A percentile compares a stretch with the other conserved stretches of the same genome.
phyloP scores from a whole-genome alignment of 1,140 invertebrate species.

The Drosophila serrata region DNA sequence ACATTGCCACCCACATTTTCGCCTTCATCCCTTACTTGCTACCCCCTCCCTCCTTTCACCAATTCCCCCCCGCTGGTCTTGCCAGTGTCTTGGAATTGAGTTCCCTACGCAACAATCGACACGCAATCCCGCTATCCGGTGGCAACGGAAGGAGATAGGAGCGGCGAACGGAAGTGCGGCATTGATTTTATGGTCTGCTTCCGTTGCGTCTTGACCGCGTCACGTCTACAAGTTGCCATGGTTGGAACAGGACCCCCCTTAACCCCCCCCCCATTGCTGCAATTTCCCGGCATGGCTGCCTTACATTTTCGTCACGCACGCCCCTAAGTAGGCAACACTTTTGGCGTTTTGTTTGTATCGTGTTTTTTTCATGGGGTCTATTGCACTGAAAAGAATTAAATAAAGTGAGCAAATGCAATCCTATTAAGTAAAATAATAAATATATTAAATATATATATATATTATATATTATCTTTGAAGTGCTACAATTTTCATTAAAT shows the following conservation, averaged over 20 bases:
- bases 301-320: slow-evolving; percentile 54
- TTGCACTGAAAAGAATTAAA: slow-evolving; percentile 4
- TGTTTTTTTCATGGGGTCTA: slow-evolving; percentile 7
- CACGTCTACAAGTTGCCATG: slow-evolving; percentile 36
- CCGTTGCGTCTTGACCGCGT: slow-evolving; percentile 61
- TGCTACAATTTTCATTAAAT: too few relatives aligned
- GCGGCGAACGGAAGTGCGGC: slow-evolving; percentile 32
- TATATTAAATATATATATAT: background rate
- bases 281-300: slow-evolving; percentile 3
- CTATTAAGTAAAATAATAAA: background rate
- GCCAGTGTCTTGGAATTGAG: slow-evolving; percentile 14
- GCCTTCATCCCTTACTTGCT: background rate
- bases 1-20: slow-evolving; percentile 3
- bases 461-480: background rate
- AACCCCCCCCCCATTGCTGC: background rate
- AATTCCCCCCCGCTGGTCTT: background rate
- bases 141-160: slow-evolving; percentile 4
- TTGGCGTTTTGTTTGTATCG: slow-evolving; percentile 10
- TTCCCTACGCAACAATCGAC: slow-evolving; percentile 54
- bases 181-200: slow-evolving; percentile 69
- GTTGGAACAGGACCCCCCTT: background rate
- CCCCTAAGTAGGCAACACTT: slow-evolving; percentile 59
- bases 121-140: slow-evolving; percentile 31
- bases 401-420: accelerated
- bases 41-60: background rate